phyloP scores from a whole-genome alignment of 2,113 vertebrate species.

The Potamarius usumacintae region DNA sequence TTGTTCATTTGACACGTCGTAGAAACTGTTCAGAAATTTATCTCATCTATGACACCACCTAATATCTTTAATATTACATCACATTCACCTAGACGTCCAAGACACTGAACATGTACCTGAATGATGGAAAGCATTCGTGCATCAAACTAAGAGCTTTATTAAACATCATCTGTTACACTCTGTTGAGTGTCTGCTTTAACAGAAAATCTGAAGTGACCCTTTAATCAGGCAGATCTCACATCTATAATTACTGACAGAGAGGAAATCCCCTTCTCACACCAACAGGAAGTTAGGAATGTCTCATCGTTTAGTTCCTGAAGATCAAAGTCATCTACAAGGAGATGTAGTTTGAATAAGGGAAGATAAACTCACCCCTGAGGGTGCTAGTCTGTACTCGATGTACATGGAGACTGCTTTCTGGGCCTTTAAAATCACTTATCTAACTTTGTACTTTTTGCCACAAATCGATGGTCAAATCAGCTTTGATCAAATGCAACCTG shows the following conservation, averaged over 20 bases:
- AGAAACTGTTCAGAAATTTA: neutral
- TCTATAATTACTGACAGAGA: conserved; percentile 36
- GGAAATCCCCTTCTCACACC: conserved; percentile 41
- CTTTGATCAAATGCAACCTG: conserved; percentile 30
- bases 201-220: conserved; percentile 30
- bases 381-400: conserved; percentile 26
- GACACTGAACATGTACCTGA: neutral
- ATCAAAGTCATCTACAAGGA: conserved; percentile 49
- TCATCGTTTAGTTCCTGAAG: conserved; percentile 38
- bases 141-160: neutral
- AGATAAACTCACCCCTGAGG: conserved; percentile 48
- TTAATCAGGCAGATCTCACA: conserved; percentile 35
- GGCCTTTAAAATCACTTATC: conserved; percentile 39
- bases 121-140: neutral
- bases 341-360: conserved; percentile 44
- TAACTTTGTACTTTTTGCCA: conserved; percentile 11
- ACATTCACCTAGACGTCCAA: neutral
- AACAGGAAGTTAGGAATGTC: conserved; percentile 12
- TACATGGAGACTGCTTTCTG: conserved; percentile 37
- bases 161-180: neutral
- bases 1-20: neutral
- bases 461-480: conserved; percentile 19
- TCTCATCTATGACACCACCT: neutral
- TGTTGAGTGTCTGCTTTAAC: neutral
- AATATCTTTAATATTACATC: neutral